A percentile compares a stretch with the other conserved stretches of the same genome.
Conservation (phyloP, 2,888 invertebrate species). For the Thera britannica region DNA sequence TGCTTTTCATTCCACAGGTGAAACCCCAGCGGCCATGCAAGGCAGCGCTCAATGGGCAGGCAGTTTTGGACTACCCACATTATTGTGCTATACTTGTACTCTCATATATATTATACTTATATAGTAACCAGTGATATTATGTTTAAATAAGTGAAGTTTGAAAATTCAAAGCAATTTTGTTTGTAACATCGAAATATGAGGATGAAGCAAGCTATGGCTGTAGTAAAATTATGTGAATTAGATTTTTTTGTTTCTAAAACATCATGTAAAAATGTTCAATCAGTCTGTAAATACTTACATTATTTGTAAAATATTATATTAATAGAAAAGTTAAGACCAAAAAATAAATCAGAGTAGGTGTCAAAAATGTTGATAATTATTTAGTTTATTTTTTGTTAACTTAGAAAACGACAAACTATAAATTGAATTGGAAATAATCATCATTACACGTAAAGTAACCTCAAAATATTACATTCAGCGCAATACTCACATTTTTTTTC, state of each 20-base stretch:
- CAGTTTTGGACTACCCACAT: constrained; percentile 59
- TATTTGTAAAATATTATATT: constrained; percentile 10
- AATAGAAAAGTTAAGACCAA: constrained; percentile 17
- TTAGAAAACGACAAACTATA: too few species aligned
- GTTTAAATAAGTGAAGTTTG: constrained; percentile 20
- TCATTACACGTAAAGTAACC: too few species aligned
- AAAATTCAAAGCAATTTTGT: constrained; percentile 16
- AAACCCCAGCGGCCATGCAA: constrained; percentile 95
- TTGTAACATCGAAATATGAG: constrained; percentile 16
- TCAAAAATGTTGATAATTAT: not conserved
- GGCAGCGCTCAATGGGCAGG: constrained; percentile 85
- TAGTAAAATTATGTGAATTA: not conserved
- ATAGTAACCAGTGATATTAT: constrained; percentile 39
- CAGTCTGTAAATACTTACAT: not conserved
- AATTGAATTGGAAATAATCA: too few species aligned
- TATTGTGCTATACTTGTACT: constrained; percentile 50
- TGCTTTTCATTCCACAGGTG: constrained; percentile 80
- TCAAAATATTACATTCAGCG: too few species aligned
- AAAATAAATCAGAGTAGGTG: not conserved
- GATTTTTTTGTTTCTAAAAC: not conserved
- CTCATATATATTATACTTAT: constrained; percentile 48
- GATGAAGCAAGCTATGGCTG: not conserved
- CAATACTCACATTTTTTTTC: too few species aligned
- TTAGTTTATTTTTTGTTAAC: not conserved
- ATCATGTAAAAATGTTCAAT: not conserved